Base-by-base conservation (phyloP, 2,797 vertebrate species). In the Hydrocynus forskahlii region DNA sequence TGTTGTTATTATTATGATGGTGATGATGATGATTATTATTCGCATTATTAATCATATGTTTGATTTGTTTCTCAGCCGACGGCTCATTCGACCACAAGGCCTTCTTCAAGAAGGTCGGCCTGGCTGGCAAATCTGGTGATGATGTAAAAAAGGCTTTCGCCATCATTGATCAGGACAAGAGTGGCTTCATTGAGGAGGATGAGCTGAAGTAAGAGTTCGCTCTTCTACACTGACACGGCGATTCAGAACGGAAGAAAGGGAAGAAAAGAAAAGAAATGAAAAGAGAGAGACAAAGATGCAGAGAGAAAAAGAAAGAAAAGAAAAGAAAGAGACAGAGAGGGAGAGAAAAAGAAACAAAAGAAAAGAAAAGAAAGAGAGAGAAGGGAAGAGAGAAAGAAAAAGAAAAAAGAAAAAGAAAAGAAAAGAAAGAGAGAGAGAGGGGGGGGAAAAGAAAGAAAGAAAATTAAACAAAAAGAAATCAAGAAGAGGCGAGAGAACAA, bases 101-200 rank as follows among this genome's bases (percentile, higher is more conserved):
- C 68, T 96, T 97, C 91, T 96, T 96, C 86, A 75, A 81, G 23
- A 84, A 38, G 55, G 78, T 94, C 6, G 95, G 95, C 40, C 88
- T 96, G 89, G 0, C 85, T 14, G 82, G 76, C 84, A 96, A 95
- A 88, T 86, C 89, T 17, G 1, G 81, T 0, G 94, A 89, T 0
- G 92, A 94, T 0, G 81, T 95, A 79, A 94, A 94, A 90, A 92
- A 89, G 89, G 94, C 95, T 78, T 96, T 96, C 83, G 23, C 0
- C 54, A 93, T 95, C 91, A 93, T 97, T 38, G 96, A 96, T 88
- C 94, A 94, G 91, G 95, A 96, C 92, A 91, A 92, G 86, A 96
- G 95, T 63, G 92, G 93, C 43, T 96, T 91, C 91, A 95, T 95
- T 63, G 95, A 97, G 93, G 95, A 96, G 88, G 95, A 95, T 0